These are phyloP conservation scores for Spea hammondii DNA, from an alignment of 2,797 vertebrate genomes.

Conservation along the genomic window DNA sequence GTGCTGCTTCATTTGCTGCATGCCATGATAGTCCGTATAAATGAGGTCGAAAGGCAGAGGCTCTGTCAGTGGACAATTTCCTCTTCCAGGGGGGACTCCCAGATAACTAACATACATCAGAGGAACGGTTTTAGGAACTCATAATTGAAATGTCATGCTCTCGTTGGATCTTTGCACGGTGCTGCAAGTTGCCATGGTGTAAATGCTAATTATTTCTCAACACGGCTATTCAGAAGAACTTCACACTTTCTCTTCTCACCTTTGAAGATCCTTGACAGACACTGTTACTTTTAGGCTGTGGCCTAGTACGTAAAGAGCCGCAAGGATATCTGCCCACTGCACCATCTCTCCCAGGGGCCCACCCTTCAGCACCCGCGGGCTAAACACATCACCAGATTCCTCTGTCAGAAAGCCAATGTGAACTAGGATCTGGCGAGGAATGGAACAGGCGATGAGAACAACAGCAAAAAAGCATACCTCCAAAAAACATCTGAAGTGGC, in stretches of 20 bases:
- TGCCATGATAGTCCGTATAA: constrained; percentile 95
- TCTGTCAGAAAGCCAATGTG: constrained; percentile 96
- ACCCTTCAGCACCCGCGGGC: constrained; percentile 91
- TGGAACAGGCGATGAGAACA: background rate
- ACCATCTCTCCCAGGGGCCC: constrained; percentile 97
- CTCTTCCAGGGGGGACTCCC: constrained; percentile 92
- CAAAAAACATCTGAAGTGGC: too few relatives aligned
- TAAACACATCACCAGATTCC: constrained; percentile 95
- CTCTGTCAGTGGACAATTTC: constrained; percentile 88
- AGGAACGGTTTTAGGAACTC: background rate
- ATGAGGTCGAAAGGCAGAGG: constrained; percentile 93
- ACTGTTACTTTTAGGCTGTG: constrained; percentile 86
- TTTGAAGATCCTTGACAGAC: constrained; percentile 91
- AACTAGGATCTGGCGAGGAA: constrained; percentile 78
- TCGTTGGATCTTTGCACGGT: too few relatives aligned
- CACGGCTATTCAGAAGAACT: background rate
- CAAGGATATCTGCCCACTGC: constrained; percentile 96
- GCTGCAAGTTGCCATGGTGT: too few relatives aligned
- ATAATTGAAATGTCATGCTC: too few relatives aligned
- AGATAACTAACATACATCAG: constrained; percentile 76
- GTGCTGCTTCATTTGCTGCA: constrained; percentile 97
- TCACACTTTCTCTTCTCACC: constrained; percentile 70
- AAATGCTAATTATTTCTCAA: background rate
- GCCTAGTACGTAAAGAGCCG: constrained; percentile 88
- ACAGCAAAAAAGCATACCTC: too few relatives aligned